Percentiles rank a stretch among this genome's conserved stretches.
Evolutionary conservation across 2,888 invertebrate genomes (phyloP).

Genomic region (Stenurella melanura): DNA sequence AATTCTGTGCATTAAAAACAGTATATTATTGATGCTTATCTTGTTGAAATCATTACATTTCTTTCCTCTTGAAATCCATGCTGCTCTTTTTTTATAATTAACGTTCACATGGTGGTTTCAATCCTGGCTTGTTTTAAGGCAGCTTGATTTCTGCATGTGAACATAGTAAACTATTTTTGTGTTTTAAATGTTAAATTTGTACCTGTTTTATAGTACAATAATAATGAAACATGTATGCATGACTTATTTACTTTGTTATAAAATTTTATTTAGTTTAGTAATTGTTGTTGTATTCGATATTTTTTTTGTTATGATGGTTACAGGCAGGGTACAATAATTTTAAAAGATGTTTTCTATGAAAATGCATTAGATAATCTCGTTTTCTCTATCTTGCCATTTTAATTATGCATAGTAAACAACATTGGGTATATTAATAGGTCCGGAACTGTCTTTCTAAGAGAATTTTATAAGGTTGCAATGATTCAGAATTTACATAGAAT

Average conservation of each 20-base stretch:
- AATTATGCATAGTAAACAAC: not conserved
- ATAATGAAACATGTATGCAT: not conserved
- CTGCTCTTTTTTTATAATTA: not conserved
- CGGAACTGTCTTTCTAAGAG: not conserved
- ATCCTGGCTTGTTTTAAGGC: not conserved
- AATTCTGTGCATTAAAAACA: not conserved
- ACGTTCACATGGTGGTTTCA: conserved; percentile 25
- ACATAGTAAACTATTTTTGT: conserved; percentile 11
- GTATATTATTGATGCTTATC: not conserved
- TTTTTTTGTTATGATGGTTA: not conserved
- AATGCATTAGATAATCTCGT: not conserved
- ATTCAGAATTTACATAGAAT: no score
- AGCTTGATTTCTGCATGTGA: conserved; percentile 42
- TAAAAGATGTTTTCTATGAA: not conserved
- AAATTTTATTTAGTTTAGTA: not conserved
- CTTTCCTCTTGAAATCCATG: not conserved
- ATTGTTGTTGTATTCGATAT: not conserved
- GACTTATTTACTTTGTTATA: not conserved
- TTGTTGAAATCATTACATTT: not conserved
- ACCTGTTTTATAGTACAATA: not conserved
- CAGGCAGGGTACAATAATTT: not conserved
- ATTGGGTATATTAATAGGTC: not conserved
- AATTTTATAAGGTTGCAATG: not conserved
- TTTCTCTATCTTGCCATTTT: not conserved
- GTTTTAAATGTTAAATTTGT: conserved; percentile 8